These are phyloP conservation scores for Petrophora chlorosata DNA, from an alignment of 2,888 invertebrate species.

Conservation along the genomic window DNA sequence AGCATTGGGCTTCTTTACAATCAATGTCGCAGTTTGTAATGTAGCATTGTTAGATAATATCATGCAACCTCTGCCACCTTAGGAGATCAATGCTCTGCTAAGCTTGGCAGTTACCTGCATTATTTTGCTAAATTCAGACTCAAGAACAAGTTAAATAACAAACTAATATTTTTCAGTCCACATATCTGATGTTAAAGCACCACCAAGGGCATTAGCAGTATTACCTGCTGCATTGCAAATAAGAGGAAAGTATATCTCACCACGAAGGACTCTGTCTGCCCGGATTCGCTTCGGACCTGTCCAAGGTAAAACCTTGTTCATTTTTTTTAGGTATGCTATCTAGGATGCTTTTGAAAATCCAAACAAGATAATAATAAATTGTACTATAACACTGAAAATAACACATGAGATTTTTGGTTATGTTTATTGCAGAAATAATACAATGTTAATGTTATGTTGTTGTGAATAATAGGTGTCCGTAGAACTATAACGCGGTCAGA, in stretches of 20 bases:
- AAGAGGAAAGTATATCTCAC: conserved; percentile 84
- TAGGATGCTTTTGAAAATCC: too few species aligned
- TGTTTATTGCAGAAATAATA: not conserved
- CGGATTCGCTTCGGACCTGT: conserved; percentile 92
- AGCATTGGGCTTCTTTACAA: too few species aligned
- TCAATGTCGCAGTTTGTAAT: too few species aligned
- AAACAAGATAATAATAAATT: too few species aligned
- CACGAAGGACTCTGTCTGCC: conserved; percentile 87
- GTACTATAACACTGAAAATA: too few species aligned
- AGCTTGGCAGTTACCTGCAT: too few species aligned
- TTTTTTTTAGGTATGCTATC: too few species aligned
- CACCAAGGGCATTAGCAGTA: conserved; percentile 90
- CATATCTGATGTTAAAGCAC: conserved; percentile 87
- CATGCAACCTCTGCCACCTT: too few species aligned
- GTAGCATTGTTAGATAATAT: too few species aligned
- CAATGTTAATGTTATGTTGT: not conserved
- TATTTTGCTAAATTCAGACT: too few species aligned
- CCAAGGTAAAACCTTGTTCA: conserved; percentile 77
- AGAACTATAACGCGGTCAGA: conserved; percentile 36
- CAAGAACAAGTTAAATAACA: too few species aligned
- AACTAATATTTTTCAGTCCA: conserved; percentile 49
- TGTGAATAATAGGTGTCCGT: conserved; percentile 46
- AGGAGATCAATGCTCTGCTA: too few species aligned
- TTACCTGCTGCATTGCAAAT: conserved; percentile 86
- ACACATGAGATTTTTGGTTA: not conserved